phyloP scores from a whole-genome alignment of 2,888 invertebrate species.

The Dryocosmus kuriphilus region DNA sequence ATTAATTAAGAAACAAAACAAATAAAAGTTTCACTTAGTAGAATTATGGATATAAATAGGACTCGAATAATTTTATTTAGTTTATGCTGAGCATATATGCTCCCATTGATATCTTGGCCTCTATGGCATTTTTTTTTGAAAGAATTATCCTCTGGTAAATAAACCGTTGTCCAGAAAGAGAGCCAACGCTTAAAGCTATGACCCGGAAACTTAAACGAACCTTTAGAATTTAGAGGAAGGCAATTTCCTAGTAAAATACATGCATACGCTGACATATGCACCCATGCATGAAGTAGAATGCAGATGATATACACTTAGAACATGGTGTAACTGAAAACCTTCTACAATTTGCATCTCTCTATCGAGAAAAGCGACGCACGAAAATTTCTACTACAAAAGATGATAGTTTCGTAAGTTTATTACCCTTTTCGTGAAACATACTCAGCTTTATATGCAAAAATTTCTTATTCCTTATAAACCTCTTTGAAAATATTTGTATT shows the following conservation, averaged over 20 bases:
- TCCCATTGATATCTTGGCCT: neutral
- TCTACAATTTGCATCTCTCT: constrained; percentile 63
- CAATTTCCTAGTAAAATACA: constrained; percentile 52
- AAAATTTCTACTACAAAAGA: constrained; percentile 12
- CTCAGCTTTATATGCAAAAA: neutral
- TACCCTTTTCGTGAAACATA: neutral
- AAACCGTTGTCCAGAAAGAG: constrained; percentile 24
- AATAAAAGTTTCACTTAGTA: no score
- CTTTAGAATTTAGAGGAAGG: constrained; percentile 47
- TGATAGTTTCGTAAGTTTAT: constrained; percentile 15
- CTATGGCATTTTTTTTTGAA: neutral
- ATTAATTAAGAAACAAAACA: no score
- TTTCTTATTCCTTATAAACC: no score
- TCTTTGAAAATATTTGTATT: no score
- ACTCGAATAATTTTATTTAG: no score
- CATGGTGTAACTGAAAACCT: constrained; percentile 57
- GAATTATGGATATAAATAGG: no score
- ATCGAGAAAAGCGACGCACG: constrained; percentile 39
- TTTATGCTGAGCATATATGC: no score
- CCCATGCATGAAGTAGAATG: constrained; percentile 45
- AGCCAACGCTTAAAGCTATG: constrained; percentile 47
- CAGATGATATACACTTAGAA: constrained; percentile 51
- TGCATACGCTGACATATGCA: constrained; percentile 47
- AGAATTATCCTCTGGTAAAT: constrained; percentile 21
- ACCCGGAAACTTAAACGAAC: constrained; percentile 56